Evolutionary conservation across 2,797 vertebrate species (phyloP), one percentile per base, ranked within the genome.

Genomic region (Furcifer pardalis): DNA sequence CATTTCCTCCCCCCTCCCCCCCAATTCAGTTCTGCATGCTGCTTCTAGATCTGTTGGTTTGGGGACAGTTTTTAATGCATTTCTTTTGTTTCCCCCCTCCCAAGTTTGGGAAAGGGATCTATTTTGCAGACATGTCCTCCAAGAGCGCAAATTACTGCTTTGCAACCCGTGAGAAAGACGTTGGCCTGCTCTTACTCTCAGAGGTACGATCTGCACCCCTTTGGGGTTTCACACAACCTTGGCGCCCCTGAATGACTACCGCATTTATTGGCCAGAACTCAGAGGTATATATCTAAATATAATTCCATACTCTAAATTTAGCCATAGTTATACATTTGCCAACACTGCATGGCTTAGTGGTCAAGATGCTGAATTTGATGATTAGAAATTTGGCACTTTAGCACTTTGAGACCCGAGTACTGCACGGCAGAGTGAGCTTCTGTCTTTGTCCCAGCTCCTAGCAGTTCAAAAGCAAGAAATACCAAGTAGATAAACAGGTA

Each of bases 131-230:
- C 93, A 97, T 98, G 97, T 98, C 98, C 1, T 98, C 98, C 56
- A 98, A 98, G 91, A 98, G 98, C 66, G 98, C 97, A 89, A 98
- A 98, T 95, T 98, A 98, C 94, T 98, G 98, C 91, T 98, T 97
- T 71, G 91, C 97, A 80, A 97, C 84, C 72, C 96, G 91, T 81
- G 91, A 95, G 83, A 97, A 95, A 86, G 90, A 96, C 5, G 76
- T 90, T 0, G 98, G 97, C 1, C 93, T 98, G 56, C 91, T 98
- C 80, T 92, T 98, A 8, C 94, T 98, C 35, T 97, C 96, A 72
- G 98, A 98, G 97, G 98, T 98, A 87, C 92, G 89, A 52, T 32
- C 63, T 72, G 12, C 23, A 7, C 21, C 32, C 32, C 46, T 35
- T 59, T 13, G 30, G 44, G 17, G 37, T 5, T 42, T 42, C 1